These are phyloP conservation scores for Penelope pileata DNA, from an alignment of 2,113 vertebrate species.

Conservation along the genomic window DNA sequence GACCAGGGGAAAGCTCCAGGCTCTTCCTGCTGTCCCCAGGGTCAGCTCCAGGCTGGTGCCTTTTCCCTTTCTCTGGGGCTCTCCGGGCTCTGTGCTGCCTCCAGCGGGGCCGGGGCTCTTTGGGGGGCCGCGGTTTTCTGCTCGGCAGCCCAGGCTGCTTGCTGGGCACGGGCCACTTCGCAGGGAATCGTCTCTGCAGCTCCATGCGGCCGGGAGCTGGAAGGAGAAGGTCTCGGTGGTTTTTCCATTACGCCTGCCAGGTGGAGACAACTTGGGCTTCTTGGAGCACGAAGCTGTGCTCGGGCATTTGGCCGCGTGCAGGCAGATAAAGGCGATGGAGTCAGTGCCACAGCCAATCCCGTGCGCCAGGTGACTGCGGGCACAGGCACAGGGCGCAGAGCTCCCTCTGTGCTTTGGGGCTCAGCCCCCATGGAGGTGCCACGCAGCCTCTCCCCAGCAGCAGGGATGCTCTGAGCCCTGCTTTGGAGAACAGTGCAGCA, in stretches of 20 bases:
- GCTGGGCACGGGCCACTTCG: slow-evolving; percentile 34
- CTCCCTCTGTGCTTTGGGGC: not conserved
- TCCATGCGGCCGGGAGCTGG: slow-evolving; percentile 48
- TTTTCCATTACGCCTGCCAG: slow-evolving; percentile 65
- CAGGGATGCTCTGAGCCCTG: not conserved
- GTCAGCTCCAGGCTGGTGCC: not conserved
- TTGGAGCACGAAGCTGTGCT: slow-evolving; percentile 45
- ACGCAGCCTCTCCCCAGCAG: not conserved
- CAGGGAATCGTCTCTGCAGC: slow-evolving; percentile 30
- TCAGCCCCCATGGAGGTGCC: not conserved
- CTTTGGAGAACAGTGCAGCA: not conserved
- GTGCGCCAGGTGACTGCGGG: slow-evolving; percentile 4
- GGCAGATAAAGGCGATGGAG: not conserved
- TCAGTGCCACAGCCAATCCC: not conserved
- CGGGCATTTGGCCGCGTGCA: slow-evolving; percentile 44
- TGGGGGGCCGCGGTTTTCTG: not conserved
- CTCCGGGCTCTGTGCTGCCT: not conserved
- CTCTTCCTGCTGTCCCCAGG: not conserved
- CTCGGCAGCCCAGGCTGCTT: not conserved
- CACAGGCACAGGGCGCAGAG: not conserved
- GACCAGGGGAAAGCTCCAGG: not conserved
- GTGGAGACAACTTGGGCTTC: slow-evolving; percentile 57
- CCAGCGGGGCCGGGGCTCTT: not conserved
- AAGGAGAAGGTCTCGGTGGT: slow-evolving; percentile 58
- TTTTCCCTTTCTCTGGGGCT: not conserved